Base-by-base conservation (phyloP, 2,113 vertebrate species). In the Meleagris gallopavo region DNA sequence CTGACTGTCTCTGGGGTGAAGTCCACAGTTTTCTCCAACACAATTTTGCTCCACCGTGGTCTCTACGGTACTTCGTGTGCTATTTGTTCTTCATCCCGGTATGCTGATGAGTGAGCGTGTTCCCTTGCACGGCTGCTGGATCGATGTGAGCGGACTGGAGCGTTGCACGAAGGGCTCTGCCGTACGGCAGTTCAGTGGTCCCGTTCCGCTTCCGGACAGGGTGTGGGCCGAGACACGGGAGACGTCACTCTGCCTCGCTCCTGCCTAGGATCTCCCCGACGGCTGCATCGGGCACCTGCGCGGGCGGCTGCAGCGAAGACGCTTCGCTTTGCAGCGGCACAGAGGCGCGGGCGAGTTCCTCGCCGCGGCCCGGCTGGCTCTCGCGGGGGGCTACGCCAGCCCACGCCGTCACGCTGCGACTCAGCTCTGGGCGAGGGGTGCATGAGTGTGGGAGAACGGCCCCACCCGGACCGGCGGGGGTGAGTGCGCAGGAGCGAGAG, bases 11-110 rank as follows among this genome's bases (percentile, higher is more conserved):
- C 2, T 6, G 6, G 15, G 11, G 24, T 27, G 9, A 32, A n/a
- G 30, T 6, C 14, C 13, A 0, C 29, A 34, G 34, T 41, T 17
- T 45, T 8, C 34, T 21, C 27, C 52, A 6, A 25, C 40, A 4
- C 9, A 7, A 48, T 1, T 1, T 16, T 3, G 13, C 36, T 2
- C 20, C 2, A 1, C 29, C 5, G 43, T 12, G 6, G 15, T 9
- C 65, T 12, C 29, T 5, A 5, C 11, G 0, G 43, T 48, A 2
- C 69, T 6, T 27, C 4, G 38, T 32, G 43, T 27, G 5, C 8
- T 3, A 20, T 4, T 1, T 6, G 41, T 55, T 3, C 10, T 3
- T 45, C 36, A 0, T 11, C 29, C n/a, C 34, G 9, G 13, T 15
- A 17, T 25, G 36, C 60, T 27, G 34, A 36, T 11, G 24, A 24